Percentiles rank a stretch among this genome's conserved stretches.
Conservation (phyloP, 2,113 vertebrate genomes). For the Rhea americana region DNA sequence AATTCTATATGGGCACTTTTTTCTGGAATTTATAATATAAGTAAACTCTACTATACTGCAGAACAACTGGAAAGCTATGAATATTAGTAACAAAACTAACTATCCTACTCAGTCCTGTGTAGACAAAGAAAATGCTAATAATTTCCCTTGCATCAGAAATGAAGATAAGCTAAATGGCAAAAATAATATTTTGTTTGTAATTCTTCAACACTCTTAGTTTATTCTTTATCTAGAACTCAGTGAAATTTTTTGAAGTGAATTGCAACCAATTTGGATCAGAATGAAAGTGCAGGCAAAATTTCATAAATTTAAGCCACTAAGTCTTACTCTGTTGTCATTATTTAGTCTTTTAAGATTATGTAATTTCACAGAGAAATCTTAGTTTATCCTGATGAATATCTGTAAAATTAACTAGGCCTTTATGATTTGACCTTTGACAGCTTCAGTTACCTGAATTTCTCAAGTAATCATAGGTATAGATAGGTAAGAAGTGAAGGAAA, state of each 20-base stretch:
- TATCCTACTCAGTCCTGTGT: background rate
- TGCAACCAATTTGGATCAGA: background rate
- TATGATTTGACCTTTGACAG: conserved; percentile 28
- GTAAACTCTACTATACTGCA: background rate
- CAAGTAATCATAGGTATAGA: conserved; percentile 29
- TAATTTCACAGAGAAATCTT: background rate
- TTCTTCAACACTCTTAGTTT: background rate
- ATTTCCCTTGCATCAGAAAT: background rate
- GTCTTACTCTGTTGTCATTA: background rate
- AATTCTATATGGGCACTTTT: background rate
- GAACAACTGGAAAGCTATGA: background rate
- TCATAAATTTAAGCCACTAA: background rate
- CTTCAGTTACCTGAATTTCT: conserved; percentile 18
- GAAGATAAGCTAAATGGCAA: background rate
- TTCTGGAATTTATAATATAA: background rate
- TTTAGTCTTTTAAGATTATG: conserved; percentile 19
- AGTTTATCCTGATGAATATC: conserved; percentile 33
- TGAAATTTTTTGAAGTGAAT: background rate
- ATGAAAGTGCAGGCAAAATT: background rate
- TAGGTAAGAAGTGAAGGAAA: background rate
- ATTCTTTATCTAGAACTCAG: background rate
- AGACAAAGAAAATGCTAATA: background rate
- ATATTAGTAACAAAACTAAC: fast-evolving
- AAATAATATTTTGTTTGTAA: background rate
- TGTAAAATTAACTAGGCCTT: conserved; percentile 43